A percentile compares a stretch with the other conserved stretches of the same genome.
phyloP scores from a whole-genome alignment of 2,888 invertebrate species.

The Thymelicus sylvestris region DNA sequence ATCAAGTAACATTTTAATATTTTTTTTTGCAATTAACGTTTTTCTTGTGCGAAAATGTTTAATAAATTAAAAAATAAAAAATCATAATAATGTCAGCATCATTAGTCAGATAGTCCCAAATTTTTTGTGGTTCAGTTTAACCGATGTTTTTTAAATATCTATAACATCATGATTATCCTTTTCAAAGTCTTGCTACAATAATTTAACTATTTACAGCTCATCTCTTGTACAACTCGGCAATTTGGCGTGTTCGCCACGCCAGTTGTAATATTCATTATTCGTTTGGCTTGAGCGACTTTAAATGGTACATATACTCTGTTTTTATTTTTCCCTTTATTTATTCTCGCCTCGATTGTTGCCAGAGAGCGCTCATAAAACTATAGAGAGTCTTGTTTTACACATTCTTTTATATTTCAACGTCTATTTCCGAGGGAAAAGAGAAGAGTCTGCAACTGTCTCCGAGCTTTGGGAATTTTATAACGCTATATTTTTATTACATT shows the following conservation, averaged over 20 bases:
- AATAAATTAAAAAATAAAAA: too few species aligned
- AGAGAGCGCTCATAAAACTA: slow-evolving; percentile 76
- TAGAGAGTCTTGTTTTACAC: slow-evolving; percentile 72
- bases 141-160: background rate
- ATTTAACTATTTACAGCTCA: slow-evolving; percentile 17
- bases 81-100: too few species aligned
- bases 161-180: background rate
- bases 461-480: slow-evolving; percentile 37
- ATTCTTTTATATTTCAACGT: slow-evolving; percentile 72
- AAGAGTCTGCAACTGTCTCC: slow-evolving; percentile 28
- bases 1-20: too few species aligned
- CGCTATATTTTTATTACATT: slow-evolving; percentile 33
- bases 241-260: slow-evolving; percentile 62
- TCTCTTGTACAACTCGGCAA: slow-evolving; percentile 48
- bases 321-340: slow-evolving; percentile 68
- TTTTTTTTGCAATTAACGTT: too few species aligned
- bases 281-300: slow-evolving; percentile 73
- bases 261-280: slow-evolving; percentile 78
- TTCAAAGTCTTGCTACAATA: background rate
- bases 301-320: slow-evolving; percentile 70
- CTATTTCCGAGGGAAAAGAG: slow-evolving; percentile 59
- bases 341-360: slow-evolving; percentile 76
- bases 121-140: too few species aligned
- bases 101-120: too few species aligned
- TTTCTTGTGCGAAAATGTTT: too few species aligned